Base-by-base conservation (phyloP, 2,113 vertebrate genomes). In the Bagarius yarrelli region DNA sequence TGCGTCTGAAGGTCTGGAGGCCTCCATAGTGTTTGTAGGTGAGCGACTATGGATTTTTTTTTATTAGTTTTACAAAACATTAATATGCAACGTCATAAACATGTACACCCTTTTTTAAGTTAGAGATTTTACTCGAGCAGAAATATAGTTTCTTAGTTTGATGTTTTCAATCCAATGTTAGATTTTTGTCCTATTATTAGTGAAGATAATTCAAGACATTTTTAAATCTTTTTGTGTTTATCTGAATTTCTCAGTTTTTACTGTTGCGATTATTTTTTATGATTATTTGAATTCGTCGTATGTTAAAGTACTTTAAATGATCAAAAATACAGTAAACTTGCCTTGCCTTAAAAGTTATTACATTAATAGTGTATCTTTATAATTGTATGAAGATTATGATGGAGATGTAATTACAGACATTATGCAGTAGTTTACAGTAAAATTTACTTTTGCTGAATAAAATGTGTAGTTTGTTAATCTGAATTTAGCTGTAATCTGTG, bases 21-120 rank as follows among this genome's bases (percentile, higher is more conserved):
- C 94, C 30, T 94, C 94, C 0, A 86, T 98, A 91, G 94, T 97
- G 59, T 89, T 97, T 1, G 94, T 96, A 78, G 96, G 97, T 98
- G 87, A 93, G 96, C 67, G 79, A 40, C 3, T 70, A 13, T 50
- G 23, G 80, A 27, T 12, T n/a, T n/a, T n/a, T n/a, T n/a, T 72
- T 18, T 69, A 34, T 19, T 40, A 2, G 25, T 69, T 69, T 36
- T 23, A 23, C 40, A 67, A 40, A 23, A 18, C 9, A 23, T 67
- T 40, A 63, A 19, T 5, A 63, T 18, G 14, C 18, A 30, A 63
- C 19, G 8, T 19, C 11, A n/a, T 1, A 25, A 8, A 5, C 13
- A 70, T 25, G 25, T n/a, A 16, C 23, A 27, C 44, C 23, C 23
- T 50, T 25, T 50, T 12, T 67, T 27, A 57, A 12, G 25, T 61